These are phyloP conservation scores for Glyptemys insculpta DNA, from an alignment of 2,797 vertebrate genomes.

Conservation along the genomic window DNA sequence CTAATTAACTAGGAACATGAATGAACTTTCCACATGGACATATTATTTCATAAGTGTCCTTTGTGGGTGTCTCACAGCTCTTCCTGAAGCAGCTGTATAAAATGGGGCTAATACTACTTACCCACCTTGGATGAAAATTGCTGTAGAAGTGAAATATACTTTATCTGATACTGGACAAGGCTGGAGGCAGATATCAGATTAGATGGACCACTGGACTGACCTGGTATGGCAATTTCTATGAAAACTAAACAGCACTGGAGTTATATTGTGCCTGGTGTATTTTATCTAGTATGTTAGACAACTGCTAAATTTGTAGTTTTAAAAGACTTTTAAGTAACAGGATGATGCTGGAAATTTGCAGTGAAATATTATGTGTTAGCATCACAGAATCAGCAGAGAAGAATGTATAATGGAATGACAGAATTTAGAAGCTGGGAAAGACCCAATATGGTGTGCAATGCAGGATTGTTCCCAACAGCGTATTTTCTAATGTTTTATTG, in stretches of 20 bases:
- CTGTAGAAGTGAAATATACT: not conserved
- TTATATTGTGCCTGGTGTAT: not conserved
- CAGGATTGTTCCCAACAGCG: not conserved
- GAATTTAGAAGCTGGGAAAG: not conserved
- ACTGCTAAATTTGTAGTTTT: not conserved
- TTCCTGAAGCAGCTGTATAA: not conserved
- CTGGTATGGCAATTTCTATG: not conserved
- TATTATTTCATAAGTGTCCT: not conserved
- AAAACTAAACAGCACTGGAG: not conserved
- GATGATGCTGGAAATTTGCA: conserved; percentile 10
- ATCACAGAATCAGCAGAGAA: conserved; percentile 7
- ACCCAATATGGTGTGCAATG: not conserved
- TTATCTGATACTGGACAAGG: not conserved
- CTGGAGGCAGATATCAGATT: not conserved
- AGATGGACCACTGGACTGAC: not conserved
- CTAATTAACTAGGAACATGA: conserved; percentile 49
- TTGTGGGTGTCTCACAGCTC: conserved; percentile 11
- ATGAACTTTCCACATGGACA: conserved; percentile 43
- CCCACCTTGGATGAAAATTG: not conserved
- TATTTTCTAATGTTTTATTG: not conserved
- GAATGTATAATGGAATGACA: not conserved
- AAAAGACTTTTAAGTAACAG: not conserved
- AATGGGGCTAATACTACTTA: not conserved
- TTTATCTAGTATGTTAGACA: not conserved
- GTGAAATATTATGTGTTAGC: not conserved